A percentile compares a stretch with the other conserved stretches of the same genome.
phyloP scores from a whole-genome alignment of 2,888 invertebrate species.

The Calliphora vomitoria region DNA sequence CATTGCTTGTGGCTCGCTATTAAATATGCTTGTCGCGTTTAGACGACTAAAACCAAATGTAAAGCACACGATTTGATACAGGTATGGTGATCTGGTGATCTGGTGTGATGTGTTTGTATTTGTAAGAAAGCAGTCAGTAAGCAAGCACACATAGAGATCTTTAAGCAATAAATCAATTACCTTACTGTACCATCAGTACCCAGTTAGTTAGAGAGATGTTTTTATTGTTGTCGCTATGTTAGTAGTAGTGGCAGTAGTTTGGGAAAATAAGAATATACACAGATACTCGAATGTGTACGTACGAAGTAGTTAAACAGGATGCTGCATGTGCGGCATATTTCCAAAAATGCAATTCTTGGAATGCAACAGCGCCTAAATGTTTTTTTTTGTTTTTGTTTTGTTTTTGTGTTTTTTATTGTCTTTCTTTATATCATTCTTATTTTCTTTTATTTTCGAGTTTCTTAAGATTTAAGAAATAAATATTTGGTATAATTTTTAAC shows the following conservation, averaged over 20 bases:
- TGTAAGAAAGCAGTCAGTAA: slow-evolving; percentile 1
- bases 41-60: slow-evolving; percentile 51
- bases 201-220: slow-evolving; percentile 36
- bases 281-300: neutral
- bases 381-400: slow-evolving; percentile 9
- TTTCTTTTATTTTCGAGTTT: neutral
- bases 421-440: slow-evolving; percentile 14
- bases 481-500: slow-evolving; percentile 15
- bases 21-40: slow-evolving; percentile 58
- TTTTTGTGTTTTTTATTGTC: slow-evolving; percentile 17
- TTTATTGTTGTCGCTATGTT: slow-evolving; percentile 10
- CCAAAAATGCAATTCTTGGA: slow-evolving; percentile 60
- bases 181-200: slow-evolving; percentile 26
- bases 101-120: neutral
- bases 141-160: slow-evolving; percentile 45
- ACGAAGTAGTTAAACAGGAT: slow-evolving; percentile 45
- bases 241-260: slow-evolving; percentile 7
- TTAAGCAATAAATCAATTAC: slow-evolving; percentile 67
- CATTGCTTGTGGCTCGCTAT: neutral
- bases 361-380: slow-evolving; percentile 52
- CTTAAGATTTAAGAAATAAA: slow-evolving; percentile 20
- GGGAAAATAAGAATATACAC: slow-evolving; percentile 28
- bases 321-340: slow-evolving; percentile 57
- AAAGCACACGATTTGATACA: slow-evolving; percentile 38
- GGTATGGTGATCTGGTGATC: neutral